Evolutionary conservation across 92 coral and sea anemone genomes (phyloP).

Genomic region (Porites cylindrica): DNA sequence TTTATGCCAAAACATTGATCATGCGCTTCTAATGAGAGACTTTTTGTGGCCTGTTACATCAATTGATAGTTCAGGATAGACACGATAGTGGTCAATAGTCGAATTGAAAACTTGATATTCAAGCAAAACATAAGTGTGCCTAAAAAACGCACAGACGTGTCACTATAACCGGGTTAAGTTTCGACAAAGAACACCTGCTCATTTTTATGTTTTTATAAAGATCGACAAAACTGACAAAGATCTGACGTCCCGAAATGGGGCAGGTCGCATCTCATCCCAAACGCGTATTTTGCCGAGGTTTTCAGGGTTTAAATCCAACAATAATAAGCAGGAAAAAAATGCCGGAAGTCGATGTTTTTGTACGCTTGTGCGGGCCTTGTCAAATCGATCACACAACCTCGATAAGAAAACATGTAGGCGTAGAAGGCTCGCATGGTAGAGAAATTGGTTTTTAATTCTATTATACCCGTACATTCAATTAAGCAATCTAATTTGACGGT

Average conservation of each 20-base stretch:
- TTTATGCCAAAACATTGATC: not conserved
- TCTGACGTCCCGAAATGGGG: not conserved
- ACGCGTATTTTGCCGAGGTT: not conserved
- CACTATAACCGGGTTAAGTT: conserved; percentile 29
- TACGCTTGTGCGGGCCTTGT: not conserved
- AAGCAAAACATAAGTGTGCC: conserved; percentile 9
- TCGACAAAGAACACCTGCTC: conserved; percentile 59
- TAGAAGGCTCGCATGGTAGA: not conserved
- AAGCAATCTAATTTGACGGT: no score
- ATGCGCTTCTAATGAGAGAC: not conserved
- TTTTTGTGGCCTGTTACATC: conserved; percentile 32
- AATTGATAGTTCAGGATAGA: not conserved
- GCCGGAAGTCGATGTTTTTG: conserved; percentile 33
- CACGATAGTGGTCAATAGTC: not conserved
- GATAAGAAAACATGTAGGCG: conserved; percentile 8
- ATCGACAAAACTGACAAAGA: conserved; percentile 37
- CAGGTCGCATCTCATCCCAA: conserved; percentile 28
- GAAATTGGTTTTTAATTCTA: not conserved
- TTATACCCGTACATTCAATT: no score
- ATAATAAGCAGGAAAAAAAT: conserved; percentile 15
- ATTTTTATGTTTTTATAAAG: conserved; percentile 57
- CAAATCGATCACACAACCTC: not conserved
- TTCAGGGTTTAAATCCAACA: not conserved
- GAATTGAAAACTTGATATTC: conserved; percentile 43
- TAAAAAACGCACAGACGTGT: conserved; percentile 26